phyloP scores from a whole-genome alignment of 2,113 vertebrate genomes.

The Bombycilla garrulus region DNA sequence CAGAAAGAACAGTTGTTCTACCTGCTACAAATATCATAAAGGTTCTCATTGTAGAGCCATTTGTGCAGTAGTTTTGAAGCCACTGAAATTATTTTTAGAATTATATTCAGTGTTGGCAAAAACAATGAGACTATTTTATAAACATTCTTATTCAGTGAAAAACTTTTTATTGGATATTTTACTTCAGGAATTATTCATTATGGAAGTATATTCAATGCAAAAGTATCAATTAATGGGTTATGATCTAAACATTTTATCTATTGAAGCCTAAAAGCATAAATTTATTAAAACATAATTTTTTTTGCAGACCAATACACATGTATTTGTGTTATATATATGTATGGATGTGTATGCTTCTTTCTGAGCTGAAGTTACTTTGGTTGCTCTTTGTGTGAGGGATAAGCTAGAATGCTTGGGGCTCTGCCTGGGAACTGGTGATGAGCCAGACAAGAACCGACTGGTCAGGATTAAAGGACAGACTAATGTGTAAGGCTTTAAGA shows the following conservation, averaged over 20 bases:
- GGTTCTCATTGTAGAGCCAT: background rate
- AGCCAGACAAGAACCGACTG: background rate
- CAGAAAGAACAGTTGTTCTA: background rate
- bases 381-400: background rate
- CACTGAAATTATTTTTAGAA: background rate
- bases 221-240: background rate
- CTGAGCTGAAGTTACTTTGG: background rate
- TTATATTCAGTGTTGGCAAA: background rate
- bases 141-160: background rate
- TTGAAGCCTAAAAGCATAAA: background rate
- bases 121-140: background rate
- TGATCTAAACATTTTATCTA: background rate
- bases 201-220: background rate
- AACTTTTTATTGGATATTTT: background rate
- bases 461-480: background rate
- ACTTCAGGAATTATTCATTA: background rate
- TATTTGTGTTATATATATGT: background rate
- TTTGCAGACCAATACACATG: background rate
- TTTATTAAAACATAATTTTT: background rate
- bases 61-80: background rate
- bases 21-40: background rate
- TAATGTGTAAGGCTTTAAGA: background rate
- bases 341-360: accelerated
- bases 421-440: background rate
- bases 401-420: background rate